phyloP scores from a whole-genome alignment of 1,140 invertebrate genomes.

The Cherax quadricarinatus region DNA sequence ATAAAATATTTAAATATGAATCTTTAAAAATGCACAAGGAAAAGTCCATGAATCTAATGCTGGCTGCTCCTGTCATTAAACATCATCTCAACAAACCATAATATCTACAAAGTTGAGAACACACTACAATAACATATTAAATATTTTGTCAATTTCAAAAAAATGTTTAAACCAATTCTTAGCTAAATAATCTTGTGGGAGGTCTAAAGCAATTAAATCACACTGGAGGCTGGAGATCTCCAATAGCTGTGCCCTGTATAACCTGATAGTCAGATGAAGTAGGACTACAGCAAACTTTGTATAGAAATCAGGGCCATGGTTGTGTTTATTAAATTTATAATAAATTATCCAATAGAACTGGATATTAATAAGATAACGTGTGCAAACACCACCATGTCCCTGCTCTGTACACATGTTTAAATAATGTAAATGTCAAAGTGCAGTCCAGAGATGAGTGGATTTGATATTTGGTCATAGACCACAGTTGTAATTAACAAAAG shows the following conservation, averaged over 20 bases:
- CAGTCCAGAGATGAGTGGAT: slow-evolving; percentile 66
- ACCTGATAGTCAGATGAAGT: slow-evolving; percentile 46
- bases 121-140: slow-evolving; percentile 53
- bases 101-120: slow-evolving; percentile 70
- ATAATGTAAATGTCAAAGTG: slow-evolving; percentile 48
- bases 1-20: slow-evolving; percentile 65
- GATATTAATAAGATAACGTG: slow-evolving; percentile 62
- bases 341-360: slow-evolving; percentile 69
- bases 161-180: slow-evolving; percentile 56
- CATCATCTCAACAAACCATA: slow-evolving; percentile 65
- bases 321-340: slow-evolving; percentile 65
- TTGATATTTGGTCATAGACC: slow-evolving; percentile 52
- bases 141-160: slow-evolving; percentile 38
- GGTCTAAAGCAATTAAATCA: slow-evolving; percentile 64
- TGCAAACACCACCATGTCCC: slow-evolving; percentile 67
- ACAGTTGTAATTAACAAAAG: slow-evolving; percentile 55
- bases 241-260: slow-evolving; percentile 62
- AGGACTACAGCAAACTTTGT: slow-evolving; percentile 41
- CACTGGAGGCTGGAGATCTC: slow-evolving; percentile 65
- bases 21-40: slow-evolving; percentile 69
- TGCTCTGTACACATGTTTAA: slow-evolving; percentile 55
- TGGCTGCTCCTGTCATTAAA: slow-evolving; percentile 69
- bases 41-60: slow-evolving; percentile 65
- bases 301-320: slow-evolving; percentile 63
- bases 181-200: slow-evolving; percentile 52